Conservation (phyloP, 2,797 vertebrate species). For the Scleropages formosus region DNA sequence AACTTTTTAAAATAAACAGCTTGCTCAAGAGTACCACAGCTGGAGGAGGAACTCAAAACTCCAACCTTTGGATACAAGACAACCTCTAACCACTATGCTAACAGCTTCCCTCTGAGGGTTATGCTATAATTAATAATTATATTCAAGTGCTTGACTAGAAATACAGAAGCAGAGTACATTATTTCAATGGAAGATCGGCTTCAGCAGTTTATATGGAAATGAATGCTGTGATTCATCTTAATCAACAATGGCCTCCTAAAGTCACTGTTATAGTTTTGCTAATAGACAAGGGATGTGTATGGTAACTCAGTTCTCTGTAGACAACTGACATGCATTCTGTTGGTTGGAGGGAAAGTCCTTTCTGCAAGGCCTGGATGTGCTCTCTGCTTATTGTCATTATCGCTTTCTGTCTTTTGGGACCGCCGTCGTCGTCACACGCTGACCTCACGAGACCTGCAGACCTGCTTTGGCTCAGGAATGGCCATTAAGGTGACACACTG, state of each 20-base stretch:
- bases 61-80: too few relatives aligned
- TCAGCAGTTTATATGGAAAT: too few relatives aligned
- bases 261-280: neutral
- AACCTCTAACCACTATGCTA: too few relatives aligned
- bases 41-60: too few relatives aligned
- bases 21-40: too few relatives aligned
- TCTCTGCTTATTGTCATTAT: constrained; percentile 1
- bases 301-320: neutral
- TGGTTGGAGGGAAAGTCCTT: neutral
- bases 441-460: neutral
- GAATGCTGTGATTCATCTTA: too few relatives aligned
- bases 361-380: neutral
- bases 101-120: too few relatives aligned
- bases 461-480: neutral
- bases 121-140: too few relatives aligned
- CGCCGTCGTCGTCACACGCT: neutral
- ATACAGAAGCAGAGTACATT: too few relatives aligned
- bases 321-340: neutral
- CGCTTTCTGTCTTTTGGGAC: constrained; percentile 19
- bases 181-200: too few relatives aligned
- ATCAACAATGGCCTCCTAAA: neutral
- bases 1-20: too few relatives aligned
- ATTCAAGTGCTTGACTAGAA: too few relatives aligned
- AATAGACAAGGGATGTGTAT: constrained; percentile 1
- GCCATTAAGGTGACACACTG: neutral